Evolutionary conservation across 2,888 invertebrate species (phyloP), one percentile per base, ranked within the genome.

Genomic region (Electrophaes corylata): DNA sequence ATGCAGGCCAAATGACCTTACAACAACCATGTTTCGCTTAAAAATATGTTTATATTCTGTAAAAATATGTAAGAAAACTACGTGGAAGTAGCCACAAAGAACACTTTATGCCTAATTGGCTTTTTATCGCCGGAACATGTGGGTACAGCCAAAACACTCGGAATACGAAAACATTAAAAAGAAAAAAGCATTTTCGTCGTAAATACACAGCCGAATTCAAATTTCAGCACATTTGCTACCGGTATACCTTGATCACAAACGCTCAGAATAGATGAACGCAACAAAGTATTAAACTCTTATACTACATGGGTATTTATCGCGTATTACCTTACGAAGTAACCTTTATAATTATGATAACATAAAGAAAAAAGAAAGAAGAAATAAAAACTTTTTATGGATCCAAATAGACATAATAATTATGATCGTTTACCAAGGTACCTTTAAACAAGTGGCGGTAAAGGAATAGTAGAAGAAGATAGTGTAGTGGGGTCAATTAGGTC

Each of bases 61-160:
- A 39, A 40, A 57, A 50, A 49, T 57, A 33, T 49, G 19, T 31
- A 51, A 59, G 37, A 37, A 46, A 54, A 40, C 52, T 52, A 29
- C 40, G 33, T 49, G 31, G 20, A 48, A 49, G 33, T 46, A 35
- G 37, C 43, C 44, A 50, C 50, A 50, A 54, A 41, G 41, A 50
- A 50, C 43, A 59, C 39, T 54, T 54, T 44, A 41, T 47, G 50
- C 47, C 26, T 64, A 64, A 65, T 65, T 57, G 60, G 50, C 47
- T 62, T 50, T 64, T 62, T 66, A 64, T 60, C 57, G 37, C 37
- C 12, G 44, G 37, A 44, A 60, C 61, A 55, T 56, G 59, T 54
- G 52, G 48, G 29, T 8, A 57, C 48, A 52, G 39, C 56, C 51
- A 43, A 60, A 56, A 56, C 48, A 56, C 46, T 31, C 47, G 16